Conservation (phyloP, 2,797 vertebrate species). For the Artibeus lituratus region DNA sequence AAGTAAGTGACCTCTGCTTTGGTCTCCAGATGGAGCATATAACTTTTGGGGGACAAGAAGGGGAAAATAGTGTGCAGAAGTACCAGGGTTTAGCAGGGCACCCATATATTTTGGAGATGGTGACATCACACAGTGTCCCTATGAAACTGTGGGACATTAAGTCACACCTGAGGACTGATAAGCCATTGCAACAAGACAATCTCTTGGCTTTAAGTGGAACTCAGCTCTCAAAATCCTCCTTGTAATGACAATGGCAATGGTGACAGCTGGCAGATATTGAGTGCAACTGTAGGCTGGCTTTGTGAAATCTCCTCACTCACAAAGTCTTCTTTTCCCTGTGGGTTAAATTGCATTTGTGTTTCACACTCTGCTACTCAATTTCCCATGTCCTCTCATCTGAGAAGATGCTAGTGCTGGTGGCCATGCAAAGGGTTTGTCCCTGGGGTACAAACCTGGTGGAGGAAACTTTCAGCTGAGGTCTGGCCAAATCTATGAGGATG, state of each 20-base stretch:
- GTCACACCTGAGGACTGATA: background rate
- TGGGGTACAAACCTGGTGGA: background rate
- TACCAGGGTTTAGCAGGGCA: background rate
- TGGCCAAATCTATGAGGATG: background rate
- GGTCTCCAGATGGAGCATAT: background rate
- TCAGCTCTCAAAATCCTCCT: background rate
- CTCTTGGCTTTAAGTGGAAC: background rate
- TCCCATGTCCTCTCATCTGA: background rate
- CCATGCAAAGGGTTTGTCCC: rapidly evolving
- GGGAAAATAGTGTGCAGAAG: background rate
- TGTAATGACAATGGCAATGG: background rate
- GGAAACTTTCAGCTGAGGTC: background rate
- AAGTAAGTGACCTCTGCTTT: background rate
- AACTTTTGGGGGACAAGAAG: background rate
- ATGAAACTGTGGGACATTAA: background rate
- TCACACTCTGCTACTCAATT: background rate
- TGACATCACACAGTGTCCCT: background rate
- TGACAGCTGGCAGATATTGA: background rate
- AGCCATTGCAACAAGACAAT: background rate
- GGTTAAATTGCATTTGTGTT: background rate
- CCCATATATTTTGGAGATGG: background rate
- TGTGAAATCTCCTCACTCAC: background rate
- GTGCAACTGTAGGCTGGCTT: background rate
- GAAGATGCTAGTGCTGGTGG: background rate
- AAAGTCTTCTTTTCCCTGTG: rapidly evolving